Evolutionary conservation across 2,797 vertebrate species (phyloP).

Genomic region (Microcaecilia unicolor): DNA sequence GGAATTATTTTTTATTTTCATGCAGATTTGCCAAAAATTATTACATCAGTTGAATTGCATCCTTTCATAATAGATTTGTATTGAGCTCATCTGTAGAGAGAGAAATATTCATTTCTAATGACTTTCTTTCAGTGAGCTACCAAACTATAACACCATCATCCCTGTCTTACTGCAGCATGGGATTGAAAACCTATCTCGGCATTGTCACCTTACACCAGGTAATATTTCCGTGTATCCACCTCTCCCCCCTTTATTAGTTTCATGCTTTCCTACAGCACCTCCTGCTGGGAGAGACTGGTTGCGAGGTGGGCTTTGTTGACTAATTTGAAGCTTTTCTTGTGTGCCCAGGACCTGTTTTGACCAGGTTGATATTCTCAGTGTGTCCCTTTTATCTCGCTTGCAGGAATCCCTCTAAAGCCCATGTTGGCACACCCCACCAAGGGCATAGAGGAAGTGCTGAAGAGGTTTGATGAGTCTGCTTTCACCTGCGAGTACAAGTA

Average conservation of each 20-base stretch:
- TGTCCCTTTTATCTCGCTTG: background rate
- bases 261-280: background rate
- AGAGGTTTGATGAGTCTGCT: constrained; percentile 75
- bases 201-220: constrained; percentile 86
- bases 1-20: no score
- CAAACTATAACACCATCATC: constrained; percentile 74
- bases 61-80: no score
- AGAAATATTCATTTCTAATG: background rate
- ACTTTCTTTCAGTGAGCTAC: constrained; percentile 66
- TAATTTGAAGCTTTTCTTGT: no score
- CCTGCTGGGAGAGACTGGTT: background rate
- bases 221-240: background rate
- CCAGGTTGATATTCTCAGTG: no score
- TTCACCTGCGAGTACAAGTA: constrained; percentile 93
- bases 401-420: constrained; percentile 77
- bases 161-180: constrained; percentile 73
- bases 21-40: no score
- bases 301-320: no score
- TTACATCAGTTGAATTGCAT: no score
- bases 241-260: rapidly evolving
- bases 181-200: constrained; percentile 72
- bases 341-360: no score
- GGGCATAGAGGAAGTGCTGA: constrained; percentile 77
- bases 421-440: constrained; percentile 86
- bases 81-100: no score